Base-by-base conservation (phyloP, 1,140 invertebrate species). In the Spodoptera frugiperda region DNA sequence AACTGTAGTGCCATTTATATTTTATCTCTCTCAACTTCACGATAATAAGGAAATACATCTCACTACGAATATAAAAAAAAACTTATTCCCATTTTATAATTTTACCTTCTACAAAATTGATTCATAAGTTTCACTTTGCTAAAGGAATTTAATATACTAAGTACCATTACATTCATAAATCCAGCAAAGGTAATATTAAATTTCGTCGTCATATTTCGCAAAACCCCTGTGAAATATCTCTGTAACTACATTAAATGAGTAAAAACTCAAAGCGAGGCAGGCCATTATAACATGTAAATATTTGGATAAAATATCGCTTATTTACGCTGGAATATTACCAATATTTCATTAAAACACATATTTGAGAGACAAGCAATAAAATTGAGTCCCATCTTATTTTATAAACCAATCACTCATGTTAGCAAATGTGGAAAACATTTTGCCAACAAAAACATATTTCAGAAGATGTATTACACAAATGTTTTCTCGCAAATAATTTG, bases 301-400 rank as follows among this genome's bases (percentile, higher is more conserved):
- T 72, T 72, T 55, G 19, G 57, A 46, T 30, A 12, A 57, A 72
- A 72, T 57, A 57, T 55, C 55, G 51, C 11, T 57, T 72, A 57
- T 72, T 72, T 72, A n/a, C 68, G 5, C 44, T 25, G 15, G n/a
- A 0, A 48, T 39, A n/a, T 44, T 57, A 57, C 30, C 65, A 53
- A 33, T 65, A 65, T 48, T 53, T 14, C 59, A 63, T n/a, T 44
- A 33, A 71, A 44, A 55, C 17, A 55, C 17, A 55, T 57, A 72
- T 57, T 72, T 57, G 39, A 72, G 17, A 10, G 12, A 72, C 51
- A 55, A 39, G 51, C n/a, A 68, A 68, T 14, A 30, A 46, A 51
- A 53, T 53, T 67, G 17, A 49, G 10, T 12, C 48, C 9, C 11
- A 68, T 68, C 49, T 14, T 11, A 17, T 68, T 68, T 33, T 49